Conservation (phyloP, 2,797 vertebrate species). For the Crenuchus spilurus region DNA sequence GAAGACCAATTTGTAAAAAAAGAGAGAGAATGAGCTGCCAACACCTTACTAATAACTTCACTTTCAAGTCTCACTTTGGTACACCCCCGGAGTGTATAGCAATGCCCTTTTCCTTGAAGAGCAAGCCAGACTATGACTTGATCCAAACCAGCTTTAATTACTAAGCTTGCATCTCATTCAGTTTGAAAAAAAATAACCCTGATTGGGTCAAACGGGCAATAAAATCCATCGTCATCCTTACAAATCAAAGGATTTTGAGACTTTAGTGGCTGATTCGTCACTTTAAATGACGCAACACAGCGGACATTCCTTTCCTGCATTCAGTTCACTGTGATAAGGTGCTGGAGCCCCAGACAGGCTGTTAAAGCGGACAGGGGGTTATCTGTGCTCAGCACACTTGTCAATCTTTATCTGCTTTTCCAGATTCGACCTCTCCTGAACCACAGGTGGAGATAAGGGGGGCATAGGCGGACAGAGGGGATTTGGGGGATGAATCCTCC, state of each 20-base stretch:
- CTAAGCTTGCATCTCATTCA: not conserved
- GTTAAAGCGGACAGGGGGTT: slow-evolving; percentile 4
- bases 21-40: slow-evolving; percentile 34
- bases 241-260: not conserved
- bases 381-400: slow-evolving; percentile 45
- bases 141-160: slow-evolving; percentile 41
- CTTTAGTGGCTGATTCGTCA: not conserved
- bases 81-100: not conserved
- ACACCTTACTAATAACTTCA: slow-evolving; percentile 62
- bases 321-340: slow-evolving; percentile 17
- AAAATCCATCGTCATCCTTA: not conserved
- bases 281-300: not conserved
- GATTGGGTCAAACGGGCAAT: not conserved
- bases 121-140: not conserved
- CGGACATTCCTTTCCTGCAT: not conserved
- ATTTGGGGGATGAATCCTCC: not conserved
- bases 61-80: slow-evolving; percentile 53
- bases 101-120: slow-evolving; percentile 49
- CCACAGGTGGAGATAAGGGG: slow-evolving; percentile 58
- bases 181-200: not conserved
- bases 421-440: slow-evolving; percentile 60
- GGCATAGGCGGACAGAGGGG: slow-evolving; percentile 20
- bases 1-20: slow-evolving; percentile 31
- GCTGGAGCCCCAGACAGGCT: not conserved
- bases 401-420: slow-evolving; percentile 67